Conservation (phyloP, 2,888 invertebrate species). For the Synanthedon myopaeformis region DNA sequence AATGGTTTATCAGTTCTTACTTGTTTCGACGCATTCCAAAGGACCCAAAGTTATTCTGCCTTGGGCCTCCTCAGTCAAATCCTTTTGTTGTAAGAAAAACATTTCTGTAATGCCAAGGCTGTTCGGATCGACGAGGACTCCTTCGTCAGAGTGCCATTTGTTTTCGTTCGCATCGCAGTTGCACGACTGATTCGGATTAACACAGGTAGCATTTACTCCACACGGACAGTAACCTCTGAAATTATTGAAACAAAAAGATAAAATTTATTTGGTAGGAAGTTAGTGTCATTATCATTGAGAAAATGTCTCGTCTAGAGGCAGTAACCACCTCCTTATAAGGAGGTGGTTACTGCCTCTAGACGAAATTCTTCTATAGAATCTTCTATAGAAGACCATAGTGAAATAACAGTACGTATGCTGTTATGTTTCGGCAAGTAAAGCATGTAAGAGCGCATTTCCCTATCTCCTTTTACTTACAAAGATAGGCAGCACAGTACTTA, state of each 20-base stretch:
- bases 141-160: slow-evolving; percentile 91
- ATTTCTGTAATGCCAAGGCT: slow-evolving; percentile 92
- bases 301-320: background rate
- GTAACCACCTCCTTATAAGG: no score
- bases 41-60: slow-evolving; percentile 91
- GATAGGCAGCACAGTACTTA: no score
- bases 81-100: slow-evolving; percentile 89
- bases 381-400: no score
- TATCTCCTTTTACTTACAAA: no score
- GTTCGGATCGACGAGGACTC: slow-evolving; percentile 81
- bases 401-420: no score
- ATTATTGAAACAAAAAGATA: slow-evolving; percentile 6
- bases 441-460: no score
- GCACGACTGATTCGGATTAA: slow-evolving; percentile 84
- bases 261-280: background rate
- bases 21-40: slow-evolving; percentile 93
- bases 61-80: slow-evolving; percentile 84
- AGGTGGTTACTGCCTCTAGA: no score
- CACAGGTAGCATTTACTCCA: slow-evolving; percentile 84
- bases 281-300: no score
- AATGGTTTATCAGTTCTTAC: slow-evolving; percentile 62
- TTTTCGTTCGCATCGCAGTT: slow-evolving; percentile 91
- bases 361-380: no score
- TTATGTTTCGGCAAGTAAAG: no score
- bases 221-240: slow-evolving; percentile 79